Evolutionary conservation across 2,113 vertebrate genomes (phyloP), one percentile per base, ranked within the genome.

Genomic region (Dasypus novemcinctus): DNA sequence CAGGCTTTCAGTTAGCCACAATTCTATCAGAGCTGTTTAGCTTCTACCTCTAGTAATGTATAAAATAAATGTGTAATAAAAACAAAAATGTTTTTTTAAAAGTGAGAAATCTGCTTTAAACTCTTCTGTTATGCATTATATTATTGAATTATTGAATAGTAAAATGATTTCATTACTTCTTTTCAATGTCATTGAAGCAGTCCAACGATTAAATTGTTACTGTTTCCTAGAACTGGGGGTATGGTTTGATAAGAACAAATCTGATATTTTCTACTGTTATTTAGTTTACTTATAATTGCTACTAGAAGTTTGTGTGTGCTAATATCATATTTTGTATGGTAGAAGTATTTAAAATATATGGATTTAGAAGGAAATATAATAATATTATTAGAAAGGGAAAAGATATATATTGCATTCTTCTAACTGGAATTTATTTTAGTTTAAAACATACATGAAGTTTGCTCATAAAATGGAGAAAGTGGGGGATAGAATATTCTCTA

Each of bases 61-160:
- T 86, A 90, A 94, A 76, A 88, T 83, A n/a, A n/a, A 89, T 46
- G 68, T 36, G 79, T 83, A 93, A 88, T 91, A 91, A 68, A 90
- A 94, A 87, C 90, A 94, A 92, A 94, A 95, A 74, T 75, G 17
- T 71, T 79, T 92, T 59, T 96, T 96, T 97, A 88, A 96, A 91
- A 83, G n/a, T 90, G 69, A 80, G 54, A 71, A 83, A 84, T 83
- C 20, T 11, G 87, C 43, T 93, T 76, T 75, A 92, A 93, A 57
- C 82, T 93, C 43, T 63, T 78, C 68, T 82, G 8, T 14, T 64
- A 93, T 85, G 61, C 52, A 90, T 90, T 93, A 63, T 49, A 38
- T 83, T 63, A 94, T n/a, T 91, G 46, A 69, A 80, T 96, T 93
- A 90, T 80, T 29, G 92, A 87, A 33, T 68, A 38, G n/a, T 61